These are phyloP conservation scores for Nicator chloris DNA, from an alignment of 2,113 vertebrate genomes.

Conservation along the genomic window DNA sequence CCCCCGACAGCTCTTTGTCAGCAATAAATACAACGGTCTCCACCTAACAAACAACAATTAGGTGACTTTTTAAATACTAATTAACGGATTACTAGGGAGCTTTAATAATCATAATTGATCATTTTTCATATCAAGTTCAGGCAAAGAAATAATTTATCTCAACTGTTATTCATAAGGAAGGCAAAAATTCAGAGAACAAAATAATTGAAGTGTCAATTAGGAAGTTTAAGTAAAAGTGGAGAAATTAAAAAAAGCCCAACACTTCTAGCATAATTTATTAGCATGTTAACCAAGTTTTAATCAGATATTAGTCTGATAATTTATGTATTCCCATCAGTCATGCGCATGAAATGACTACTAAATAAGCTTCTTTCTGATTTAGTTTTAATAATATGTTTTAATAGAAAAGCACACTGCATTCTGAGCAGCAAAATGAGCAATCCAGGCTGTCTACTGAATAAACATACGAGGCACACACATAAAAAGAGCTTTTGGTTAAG, in stretches of 20 bases:
- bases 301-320: conserved; percentile 43
- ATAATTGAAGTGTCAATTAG: conserved; percentile 59
- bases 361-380: conserved; percentile 39
- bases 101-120: conserved; percentile 55
- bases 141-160: conserved; percentile 49
- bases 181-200: conserved; percentile 50
- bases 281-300: conserved; percentile 56
- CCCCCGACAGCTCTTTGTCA: neutral
- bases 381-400: conserved; percentile 51
- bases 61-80: conserved; percentile 9
- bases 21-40: neutral
- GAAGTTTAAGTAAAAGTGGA: conserved; percentile 39
- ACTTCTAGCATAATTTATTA: conserved; percentile 45
- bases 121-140: conserved; percentile 28
- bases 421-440: conserved; percentile 44
- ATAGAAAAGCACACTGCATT: conserved; percentile 14
- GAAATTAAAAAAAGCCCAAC: conserved; percentile 22
- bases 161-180: conserved; percentile 41
- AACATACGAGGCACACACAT: neutral
- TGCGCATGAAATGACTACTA: conserved; percentile 41
- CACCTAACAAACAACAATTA: conserved; percentile 8
- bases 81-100: conserved; percentile 46
- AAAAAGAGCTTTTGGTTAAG: conserved; percentile 49
- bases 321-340: conserved; percentile 38
- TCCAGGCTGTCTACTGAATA: conserved; percentile 42